Evolutionary conservation across 2,797 vertebrate species (phyloP), one percentile per base, ranked within the genome.

Genomic region (Silurus aristotelis): DNA sequence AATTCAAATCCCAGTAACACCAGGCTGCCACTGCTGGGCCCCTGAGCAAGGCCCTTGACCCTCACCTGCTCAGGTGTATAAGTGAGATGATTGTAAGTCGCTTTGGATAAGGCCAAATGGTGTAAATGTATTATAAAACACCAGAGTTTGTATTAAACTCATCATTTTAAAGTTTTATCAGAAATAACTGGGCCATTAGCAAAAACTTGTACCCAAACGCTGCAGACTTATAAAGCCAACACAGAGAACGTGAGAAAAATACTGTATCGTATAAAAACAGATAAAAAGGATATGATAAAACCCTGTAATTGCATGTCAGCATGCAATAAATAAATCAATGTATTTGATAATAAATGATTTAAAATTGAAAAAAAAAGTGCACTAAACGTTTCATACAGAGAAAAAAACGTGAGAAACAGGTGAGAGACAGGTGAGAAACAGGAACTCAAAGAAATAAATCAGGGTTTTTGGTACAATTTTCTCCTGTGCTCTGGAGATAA

Each of bases 361-460:
- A 25, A 27, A 56, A 17, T 7, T 52, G 13, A 4, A n/a, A 52
- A 13, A 31, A 31, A 95, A 89, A 88, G 87, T 86, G 88, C 90
- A 89, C 80, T 43, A 71, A 88, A 89, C 25, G 0, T 38, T 38
- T 38, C 38, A 0, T 4, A 38, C 38, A 38, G 38, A 38, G 38
- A 38, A 38, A 38, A 5, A 38, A 38, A 38, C 92, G 91, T 93
- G 94, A 95, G 89, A 95, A 94, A 94, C 94, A 93, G 92, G 91
- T 93, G 94, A 95, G 89, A 95, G 94, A 94, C 31, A 38, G 31
- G 2, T 38, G 3, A 38, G 31, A 38, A 38, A 38, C 38, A 38
- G 38, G 38, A 38, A 38, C 38, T 38, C 38, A 38, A 38, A 38
- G 38, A 4, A 38, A 38, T 38, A 38, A 38, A 38, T 38, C 38